Conservation (phyloP, 2,797 vertebrate species). For the Rhinichthys osculus region DNA sequence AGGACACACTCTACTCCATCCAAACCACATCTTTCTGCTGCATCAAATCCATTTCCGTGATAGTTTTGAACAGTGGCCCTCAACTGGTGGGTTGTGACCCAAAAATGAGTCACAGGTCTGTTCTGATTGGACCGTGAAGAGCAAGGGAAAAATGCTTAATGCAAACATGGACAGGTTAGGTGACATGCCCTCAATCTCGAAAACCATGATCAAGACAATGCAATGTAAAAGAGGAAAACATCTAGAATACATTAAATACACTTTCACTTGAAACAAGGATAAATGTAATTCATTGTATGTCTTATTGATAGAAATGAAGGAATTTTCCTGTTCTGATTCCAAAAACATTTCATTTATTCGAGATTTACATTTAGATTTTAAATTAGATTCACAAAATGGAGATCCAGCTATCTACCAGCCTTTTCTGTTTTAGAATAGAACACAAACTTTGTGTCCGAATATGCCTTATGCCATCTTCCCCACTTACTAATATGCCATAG, state of each 20-base stretch:
- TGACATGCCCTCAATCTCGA: background rate
- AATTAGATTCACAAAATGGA: no score
- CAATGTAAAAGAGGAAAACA: background rate
- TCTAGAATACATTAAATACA: background rate
- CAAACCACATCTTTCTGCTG: background rate
- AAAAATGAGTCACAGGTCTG: background rate
- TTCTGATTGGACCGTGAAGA: background rate
- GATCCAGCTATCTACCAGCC: no score
- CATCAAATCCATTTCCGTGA: conserved; percentile 7
- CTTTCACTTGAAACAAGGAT: background rate
- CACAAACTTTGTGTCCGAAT: no score
- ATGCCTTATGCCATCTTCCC: no score
- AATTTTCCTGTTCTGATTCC: background rate
- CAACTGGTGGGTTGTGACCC: conserved; percentile 14
- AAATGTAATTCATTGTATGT: background rate
- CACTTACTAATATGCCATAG: no score
- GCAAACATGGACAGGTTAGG: background rate
- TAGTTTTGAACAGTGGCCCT: background rate
- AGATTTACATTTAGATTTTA: no score
- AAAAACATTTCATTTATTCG: no score
- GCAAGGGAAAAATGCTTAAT: background rate
- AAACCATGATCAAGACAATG: background rate
- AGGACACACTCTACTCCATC: conserved; percentile 3
- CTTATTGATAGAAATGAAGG: background rate
- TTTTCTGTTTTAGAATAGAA: no score